Evolutionary conservation across 2,797 vertebrate species (phyloP).

Genomic region (Fundulus diaphanus): DNA sequence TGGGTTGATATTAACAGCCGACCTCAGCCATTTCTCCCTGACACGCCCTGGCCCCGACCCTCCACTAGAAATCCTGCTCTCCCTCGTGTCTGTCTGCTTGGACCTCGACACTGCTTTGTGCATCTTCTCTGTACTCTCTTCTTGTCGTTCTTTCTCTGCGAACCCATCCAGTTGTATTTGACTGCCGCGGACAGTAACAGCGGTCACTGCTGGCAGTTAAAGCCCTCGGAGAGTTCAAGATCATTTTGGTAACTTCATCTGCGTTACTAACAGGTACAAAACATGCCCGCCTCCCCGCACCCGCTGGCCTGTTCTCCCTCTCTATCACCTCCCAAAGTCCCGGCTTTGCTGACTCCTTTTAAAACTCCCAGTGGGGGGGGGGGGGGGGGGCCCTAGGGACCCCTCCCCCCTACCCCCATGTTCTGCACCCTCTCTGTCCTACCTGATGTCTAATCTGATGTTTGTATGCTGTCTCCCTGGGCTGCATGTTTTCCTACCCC

Average conservation of each 20-base stretch:
- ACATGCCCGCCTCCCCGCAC: slow-evolving; percentile 67
- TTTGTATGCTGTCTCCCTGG: slow-evolving; percentile 64
- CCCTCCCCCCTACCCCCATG: not conserved
- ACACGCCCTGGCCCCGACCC: slow-evolving; percentile 32
- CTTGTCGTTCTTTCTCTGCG: slow-evolving; percentile 78
- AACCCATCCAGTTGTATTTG: slow-evolving; percentile 96
- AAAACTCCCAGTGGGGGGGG: slow-evolving; percentile 25
- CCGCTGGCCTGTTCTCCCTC: slow-evolving; percentile 63
- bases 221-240: slow-evolving; percentile 94
- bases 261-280: slow-evolving; percentile 94
- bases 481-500: slow-evolving; percentile 67
- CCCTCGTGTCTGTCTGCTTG: slow-evolving; percentile 60
- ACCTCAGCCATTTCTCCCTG: slow-evolving; percentile 35
- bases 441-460: slow-evolving; percentile 60
- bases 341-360: slow-evolving; percentile 47
- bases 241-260: slow-evolving; percentile 93
- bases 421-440: slow-evolving; percentile 24
- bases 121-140: slow-evolving; percentile 85
- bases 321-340: slow-evolving; percentile 56
- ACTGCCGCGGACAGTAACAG: slow-evolving; percentile 94
- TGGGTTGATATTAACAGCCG: slow-evolving; percentile 10
- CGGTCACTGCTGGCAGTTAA: slow-evolving; percentile 96
- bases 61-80: slow-evolving; percentile 40
- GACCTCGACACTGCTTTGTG: slow-evolving; percentile 71
- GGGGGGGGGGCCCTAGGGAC: slow-evolving; percentile 19